These are phyloP conservation scores for Anguilla pacifica DNA, from an alignment of 2,797 vertebrate genomes.

Conservation along the genomic window DNA sequence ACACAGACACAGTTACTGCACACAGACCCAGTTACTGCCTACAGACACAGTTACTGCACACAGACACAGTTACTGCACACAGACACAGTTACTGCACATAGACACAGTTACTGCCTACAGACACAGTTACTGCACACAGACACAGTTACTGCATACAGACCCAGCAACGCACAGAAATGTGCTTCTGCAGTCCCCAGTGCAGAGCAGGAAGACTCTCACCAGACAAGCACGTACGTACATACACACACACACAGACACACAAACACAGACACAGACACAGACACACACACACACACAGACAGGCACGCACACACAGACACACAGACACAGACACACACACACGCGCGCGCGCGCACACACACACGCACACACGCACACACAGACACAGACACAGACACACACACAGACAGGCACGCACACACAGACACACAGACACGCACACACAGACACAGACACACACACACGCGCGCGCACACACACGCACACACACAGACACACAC, in stretches of 20 bases:
- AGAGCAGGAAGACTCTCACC: not conserved
- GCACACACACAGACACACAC: not conserved
- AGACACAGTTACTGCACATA: not conserved
- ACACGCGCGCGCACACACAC: not conserved
- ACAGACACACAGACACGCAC: not conserved
- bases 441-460: not conserved
- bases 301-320: too few species aligned
- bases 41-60: too few species aligned
- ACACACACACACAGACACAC: too few species aligned
- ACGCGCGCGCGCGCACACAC: not conserved
- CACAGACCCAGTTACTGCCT: too few species aligned
- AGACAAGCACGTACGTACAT: too few species aligned
- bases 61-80: constrained; percentile 4
- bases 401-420: too few species aligned
- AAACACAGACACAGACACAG: too few species aligned
- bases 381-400: too few species aligned
- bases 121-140: too few species aligned
- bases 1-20: too few species aligned
- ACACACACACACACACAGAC: too few species aligned
- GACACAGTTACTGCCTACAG: too few species aligned
- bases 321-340: not conserved
- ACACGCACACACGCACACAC: not conserved
- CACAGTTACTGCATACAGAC: not conserved
- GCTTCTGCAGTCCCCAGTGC: not conserved
- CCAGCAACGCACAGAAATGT: not conserved